These are phyloP conservation scores for Telenomus remus DNA, from an alignment of 1,140 invertebrate genomes.

Conservation along the genomic window DNA sequence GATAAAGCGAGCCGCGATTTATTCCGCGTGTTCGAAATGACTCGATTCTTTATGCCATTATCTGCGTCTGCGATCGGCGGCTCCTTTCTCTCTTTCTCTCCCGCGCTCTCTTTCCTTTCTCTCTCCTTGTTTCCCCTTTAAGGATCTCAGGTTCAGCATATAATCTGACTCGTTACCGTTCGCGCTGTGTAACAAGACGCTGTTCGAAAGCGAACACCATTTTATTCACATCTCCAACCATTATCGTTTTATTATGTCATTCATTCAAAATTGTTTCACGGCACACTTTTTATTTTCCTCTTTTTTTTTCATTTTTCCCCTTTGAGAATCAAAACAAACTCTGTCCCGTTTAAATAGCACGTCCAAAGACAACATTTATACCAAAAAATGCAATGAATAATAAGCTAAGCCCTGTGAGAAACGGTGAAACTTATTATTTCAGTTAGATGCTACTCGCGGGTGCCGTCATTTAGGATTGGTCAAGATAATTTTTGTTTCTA, in stretches of 20 bases:
- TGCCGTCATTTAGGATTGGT: no score
- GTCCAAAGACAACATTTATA: no score
- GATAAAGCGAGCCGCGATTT: constrained; percentile 53
- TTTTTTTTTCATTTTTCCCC: no score
- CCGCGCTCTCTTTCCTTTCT: constrained; percentile 1
- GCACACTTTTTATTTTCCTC: background rate
- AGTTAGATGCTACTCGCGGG: no score
- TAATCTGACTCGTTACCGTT: constrained; percentile 49
- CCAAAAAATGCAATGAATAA: no score
- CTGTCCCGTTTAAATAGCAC: no score
- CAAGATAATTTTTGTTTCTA: constrained; percentile 11
- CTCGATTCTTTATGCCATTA: constrained; percentile 46
- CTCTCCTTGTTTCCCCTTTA: constrained; percentile 13
- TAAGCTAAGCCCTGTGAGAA: no score
- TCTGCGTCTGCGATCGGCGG: constrained; percentile 42
- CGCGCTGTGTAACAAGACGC: constrained; percentile 40
- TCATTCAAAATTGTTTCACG: constrained; percentile 26
- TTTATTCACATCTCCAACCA: constrained; percentile 44
- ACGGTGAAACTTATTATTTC: no score
- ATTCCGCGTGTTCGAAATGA: constrained; percentile 54
- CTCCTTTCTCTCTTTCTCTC: constrained; percentile 6
- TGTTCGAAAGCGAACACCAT: constrained; percentile 42
- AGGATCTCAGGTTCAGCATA: constrained; percentile 44
- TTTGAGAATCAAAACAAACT: no score
- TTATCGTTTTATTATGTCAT: constrained; percentile 47